Evolutionary conservation across 2,797 vertebrate species (phyloP).

Genomic region (Bovichtus variegatus): DNA sequence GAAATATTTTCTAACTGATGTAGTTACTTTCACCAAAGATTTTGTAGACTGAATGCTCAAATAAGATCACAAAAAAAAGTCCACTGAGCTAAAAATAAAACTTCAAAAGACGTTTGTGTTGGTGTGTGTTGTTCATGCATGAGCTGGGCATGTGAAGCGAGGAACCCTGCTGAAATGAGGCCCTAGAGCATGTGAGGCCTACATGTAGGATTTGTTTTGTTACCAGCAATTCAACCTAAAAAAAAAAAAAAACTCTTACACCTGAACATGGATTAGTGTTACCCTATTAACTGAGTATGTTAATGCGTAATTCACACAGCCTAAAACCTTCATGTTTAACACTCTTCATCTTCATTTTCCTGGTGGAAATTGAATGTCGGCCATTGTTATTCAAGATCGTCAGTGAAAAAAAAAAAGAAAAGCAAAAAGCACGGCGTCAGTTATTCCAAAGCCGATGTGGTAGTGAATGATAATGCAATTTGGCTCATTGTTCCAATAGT

Average conservation of each 20-base stretch:
- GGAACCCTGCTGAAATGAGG: constrained; percentile 7
- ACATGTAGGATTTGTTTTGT: constrained; percentile 28
- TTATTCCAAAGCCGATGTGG: constrained; percentile 57
- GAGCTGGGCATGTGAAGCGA: constrained; percentile 6
- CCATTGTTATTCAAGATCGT: constrained; percentile 60
- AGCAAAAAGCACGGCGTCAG: constrained; percentile 41
- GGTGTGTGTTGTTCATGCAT: constrained; percentile 38
- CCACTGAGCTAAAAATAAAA: constrained; percentile 68
- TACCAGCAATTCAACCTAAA: constrained; percentile 11
- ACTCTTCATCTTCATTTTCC: constrained; percentile 47
- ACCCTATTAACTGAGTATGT: constrained; percentile 35
- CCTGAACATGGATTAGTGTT: constrained; percentile 40
- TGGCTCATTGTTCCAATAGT: constrained; percentile 78
- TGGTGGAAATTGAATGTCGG: constrained; percentile 50
- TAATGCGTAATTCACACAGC: constrained; percentile 20
- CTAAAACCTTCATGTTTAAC: constrained; percentile 29
- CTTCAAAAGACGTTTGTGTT: constrained; percentile 42
- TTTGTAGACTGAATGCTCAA: constrained; percentile 25
- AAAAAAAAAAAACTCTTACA: constrained; percentile 9
- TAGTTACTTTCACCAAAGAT: constrained; percentile 33
- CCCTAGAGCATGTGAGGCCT: neutral
- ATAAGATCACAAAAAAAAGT: constrained; percentile 34
- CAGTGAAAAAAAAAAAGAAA: too few species aligned
- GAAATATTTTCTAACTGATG: constrained; percentile 19
- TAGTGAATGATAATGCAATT: constrained; percentile 75